These are phyloP conservation scores for Neolamprologus caudopunctatus DNA, from an alignment of 2,113 vertebrate species.

Conservation along the genomic window DNA sequence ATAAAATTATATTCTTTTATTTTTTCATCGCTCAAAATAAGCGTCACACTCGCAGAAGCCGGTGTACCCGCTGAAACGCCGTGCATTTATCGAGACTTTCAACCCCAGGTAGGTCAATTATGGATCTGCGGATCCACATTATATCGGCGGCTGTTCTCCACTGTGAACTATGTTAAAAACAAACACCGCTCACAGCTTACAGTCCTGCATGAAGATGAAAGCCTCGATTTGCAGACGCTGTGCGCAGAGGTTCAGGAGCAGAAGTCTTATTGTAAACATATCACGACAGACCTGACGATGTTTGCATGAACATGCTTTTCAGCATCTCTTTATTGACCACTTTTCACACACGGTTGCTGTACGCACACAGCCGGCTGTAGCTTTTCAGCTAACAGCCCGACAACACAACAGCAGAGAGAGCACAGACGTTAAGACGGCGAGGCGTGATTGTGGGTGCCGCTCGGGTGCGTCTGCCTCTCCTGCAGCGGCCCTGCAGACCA, in stretches of 20 bases:
- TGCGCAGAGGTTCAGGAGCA: fast-evolving
- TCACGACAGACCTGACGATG: fast-evolving
- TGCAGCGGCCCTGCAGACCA: fast-evolving
- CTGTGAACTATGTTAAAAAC: fast-evolving
- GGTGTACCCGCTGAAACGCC: fast-evolving
- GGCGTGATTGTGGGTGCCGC: no score
- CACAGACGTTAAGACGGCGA: fast-evolving
- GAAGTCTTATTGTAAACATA: fast-evolving
- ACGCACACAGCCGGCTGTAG: fast-evolving
- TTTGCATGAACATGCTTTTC: no score
- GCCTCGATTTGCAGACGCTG: fast-evolving
- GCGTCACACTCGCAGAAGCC: fast-evolving
- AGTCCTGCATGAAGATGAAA: no score
- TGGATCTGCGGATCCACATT: no score
- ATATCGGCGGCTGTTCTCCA: no score
- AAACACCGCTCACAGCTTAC: no score
- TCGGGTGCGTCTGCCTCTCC: fast-evolving
- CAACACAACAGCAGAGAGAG: fast-evolving
- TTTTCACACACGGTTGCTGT: no score
- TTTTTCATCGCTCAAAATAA: no score
- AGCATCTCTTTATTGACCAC: no score
- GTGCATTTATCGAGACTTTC: no score
- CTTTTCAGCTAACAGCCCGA: no score
- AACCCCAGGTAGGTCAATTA: fast-evolving
- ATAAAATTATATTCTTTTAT: fast-evolving